Evolutionary conservation across 1,140 invertebrate species (phyloP), one percentile per base, ranked within the genome.

Genomic region (Zaprionus camerounensis): DNA sequence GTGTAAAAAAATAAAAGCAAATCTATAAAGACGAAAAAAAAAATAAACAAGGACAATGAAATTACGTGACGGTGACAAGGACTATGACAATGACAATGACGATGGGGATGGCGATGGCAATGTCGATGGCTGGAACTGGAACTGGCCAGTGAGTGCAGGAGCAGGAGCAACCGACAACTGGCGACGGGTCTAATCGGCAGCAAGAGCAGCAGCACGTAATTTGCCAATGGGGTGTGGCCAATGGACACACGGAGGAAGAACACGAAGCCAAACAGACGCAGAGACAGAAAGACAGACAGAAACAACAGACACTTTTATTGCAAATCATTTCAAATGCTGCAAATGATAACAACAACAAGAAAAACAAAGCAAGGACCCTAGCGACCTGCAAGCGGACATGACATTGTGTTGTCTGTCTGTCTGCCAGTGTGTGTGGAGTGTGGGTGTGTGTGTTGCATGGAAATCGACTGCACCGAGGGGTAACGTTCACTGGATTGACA

Each of bases 241-340:
- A 81, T 84, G 85, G 78, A 73, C 78, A 79, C 71, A 22, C 3
- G 46, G 46, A 24, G 46, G 1, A 24, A 24, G 46, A 51, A 17
- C n/a, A 17, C 6, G 41, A 17, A 44, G 41, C n/a, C 13, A 13
- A 1, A 20, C 17, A 9, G 44, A 46, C 44, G n/a, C 5, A 46
- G 15, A 17, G 44, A 11, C 20, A 22, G 11, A 49, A 1, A 24
- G 46, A 51, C 9, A 49, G 9, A 49, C 46, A 49, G 46, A 49
- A 22, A 49, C 73, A 73, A 70, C 84, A 90, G 84, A 88, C 84
- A 90, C 84, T 84, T 88, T 88, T 88, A 88, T 88, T 87, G 84
- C 84, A 87, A 87, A 87, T 87, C 84, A 87, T 87, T 87, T 87
- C 84, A 87, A 87, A 87, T 88, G 81, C 84, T 87, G 84, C 84